A percentile compares a stretch with the other conserved stretches of the same genome.
Evolutionary conservation across 2,113 vertebrate genomes (phyloP).

Genomic region (Oncorhynchus gorbuscha): DNA sequence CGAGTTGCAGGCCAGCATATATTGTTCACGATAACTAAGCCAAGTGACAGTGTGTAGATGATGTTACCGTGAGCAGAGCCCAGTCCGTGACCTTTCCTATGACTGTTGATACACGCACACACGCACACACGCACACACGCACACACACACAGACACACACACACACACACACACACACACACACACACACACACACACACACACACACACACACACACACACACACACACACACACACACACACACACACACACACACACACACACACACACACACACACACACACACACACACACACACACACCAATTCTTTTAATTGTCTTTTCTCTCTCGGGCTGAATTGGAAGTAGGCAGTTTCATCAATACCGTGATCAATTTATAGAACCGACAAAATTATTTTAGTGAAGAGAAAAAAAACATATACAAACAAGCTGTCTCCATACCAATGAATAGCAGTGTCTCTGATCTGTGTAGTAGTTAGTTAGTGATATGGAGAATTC

Average conservation of each 20-base stretch:
- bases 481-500: too few relatives aligned
- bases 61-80: background rate
- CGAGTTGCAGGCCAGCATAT: background rate
- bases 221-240: background rate
- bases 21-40: background rate
- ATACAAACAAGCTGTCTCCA: constrained; percentile 81
- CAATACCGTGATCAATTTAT: constrained; percentile 86
- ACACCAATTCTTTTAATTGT: constrained; percentile 34
- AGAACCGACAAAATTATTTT: constrained; percentile 82
- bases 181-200: background rate
- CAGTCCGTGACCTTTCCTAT: constrained; percentile 24
- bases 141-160: background rate
- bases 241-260: constrained; percentile 3
- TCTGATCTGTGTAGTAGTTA: too few relatives aligned
- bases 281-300: too few relatives aligned
- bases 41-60: constrained; percentile 2
- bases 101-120: constrained; percentile 23
- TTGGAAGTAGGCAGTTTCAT: constrained; percentile 51
- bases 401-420: constrained; percentile 76
- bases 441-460: too few relatives aligned
- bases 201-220: constrained; percentile 2
- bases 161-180: background rate
- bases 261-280: too few relatives aligned
- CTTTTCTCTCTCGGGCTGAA: constrained; percentile 40
- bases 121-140: background rate